Evolutionary conservation across 2,888 invertebrate genomes (phyloP), one percentile per base, ranked within the genome.

Genomic region (Thymelicus lineola): DNA sequence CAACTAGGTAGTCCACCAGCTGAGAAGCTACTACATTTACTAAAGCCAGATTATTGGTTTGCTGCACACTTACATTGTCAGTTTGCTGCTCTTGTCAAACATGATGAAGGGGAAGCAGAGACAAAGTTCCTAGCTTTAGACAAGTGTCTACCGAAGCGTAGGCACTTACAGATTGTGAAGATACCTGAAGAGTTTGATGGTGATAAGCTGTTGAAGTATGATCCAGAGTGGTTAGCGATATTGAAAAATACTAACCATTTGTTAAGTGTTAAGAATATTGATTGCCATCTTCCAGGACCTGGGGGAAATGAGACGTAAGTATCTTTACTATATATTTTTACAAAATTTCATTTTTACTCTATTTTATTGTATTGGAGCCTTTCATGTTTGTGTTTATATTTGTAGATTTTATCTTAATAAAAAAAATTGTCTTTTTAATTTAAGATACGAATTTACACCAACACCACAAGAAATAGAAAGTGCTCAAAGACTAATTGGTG

Each of bases 61-160:
- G 94, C 99, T 9, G 99, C 99, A 42, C 99, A 99, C 94, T 94
- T 99, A 75, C 99, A 99, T 89, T 98, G 98, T 78, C 98, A 98
- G 90, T 99, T 99, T 93, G 96, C 97, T 12, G 99, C 99, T 0
- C 77, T 98, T 3, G 96, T 99, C 6, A 95, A 95, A 46, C 98
- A 99, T 86, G 89, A 94, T 36, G 87, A 95, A 71, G 90, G 90
- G 15, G 86, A 90, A 14, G 82, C 74, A 45, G 87, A 92, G 81
- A 88, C 99, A 0, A 98, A 97, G 84, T 99, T 99, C 88, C 89
- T 99, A 75, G 98, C 99, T 0, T 90, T 99, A n/a, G 99, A 99
- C 86, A 99, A 99, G 93, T 99, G 99, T 88, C 93, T 99, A 64
- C 99, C 99, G 0, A 95, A 95, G 78, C 94, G 98, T 73, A 95